Conservation (phyloP, 1,140 invertebrate genomes). For the Fopius arisanus region DNA sequence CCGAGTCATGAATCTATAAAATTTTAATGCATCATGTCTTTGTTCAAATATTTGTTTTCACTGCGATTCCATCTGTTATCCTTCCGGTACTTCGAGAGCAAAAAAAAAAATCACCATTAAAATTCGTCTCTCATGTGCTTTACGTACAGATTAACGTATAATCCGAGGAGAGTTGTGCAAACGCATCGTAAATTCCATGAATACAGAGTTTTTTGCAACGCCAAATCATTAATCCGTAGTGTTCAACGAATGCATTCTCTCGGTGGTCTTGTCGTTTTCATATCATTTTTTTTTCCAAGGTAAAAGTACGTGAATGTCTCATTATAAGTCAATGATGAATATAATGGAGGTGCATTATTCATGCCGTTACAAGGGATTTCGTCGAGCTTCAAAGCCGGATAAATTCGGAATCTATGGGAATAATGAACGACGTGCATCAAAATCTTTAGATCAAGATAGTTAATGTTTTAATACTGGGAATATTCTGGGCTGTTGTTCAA, state of each 20-base stretch:
- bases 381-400: neutral
- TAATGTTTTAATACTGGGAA: too few species aligned
- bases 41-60: too few species aligned
- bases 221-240: neutral
- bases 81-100: too few species aligned
- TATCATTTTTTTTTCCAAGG: neutral
- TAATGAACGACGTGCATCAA: neutral
- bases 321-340: neutral
- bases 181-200: constrained; percentile 2
- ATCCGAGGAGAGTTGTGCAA: neutral
- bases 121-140: neutral
- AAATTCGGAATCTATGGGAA: neutral
- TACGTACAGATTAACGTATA: neutral
- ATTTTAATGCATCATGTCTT: too few species aligned
- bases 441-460: neutral
- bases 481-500: too few species aligned
- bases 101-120: too few species aligned
- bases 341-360: neutral
- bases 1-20: too few species aligned
- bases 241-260: neutral
- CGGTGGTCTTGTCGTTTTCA: neutral
- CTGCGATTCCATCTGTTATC: too few species aligned
- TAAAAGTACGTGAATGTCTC: neutral
- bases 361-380: neutral
- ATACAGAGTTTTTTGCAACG: neutral